A percentile compares a stretch with the other conserved stretches of the same genome.
phyloP scores from a whole-genome alignment of 2,888 invertebrate species.

The Drosophila quasianomalipes region DNA sequence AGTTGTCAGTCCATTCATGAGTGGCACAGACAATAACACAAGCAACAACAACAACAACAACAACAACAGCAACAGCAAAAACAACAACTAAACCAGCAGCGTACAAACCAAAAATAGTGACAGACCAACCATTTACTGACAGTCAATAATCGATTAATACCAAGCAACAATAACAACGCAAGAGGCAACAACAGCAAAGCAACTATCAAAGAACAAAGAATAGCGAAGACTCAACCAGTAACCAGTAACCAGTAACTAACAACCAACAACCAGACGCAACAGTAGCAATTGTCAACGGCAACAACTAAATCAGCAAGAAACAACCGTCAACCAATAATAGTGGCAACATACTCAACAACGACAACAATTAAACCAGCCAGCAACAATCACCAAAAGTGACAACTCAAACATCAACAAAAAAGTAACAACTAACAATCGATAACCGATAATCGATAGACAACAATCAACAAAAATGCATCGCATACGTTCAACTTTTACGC shows the following conservation, averaged over 20 bases:
- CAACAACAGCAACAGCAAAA: slow-evolving; percentile 3
- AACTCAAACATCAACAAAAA: neutral
- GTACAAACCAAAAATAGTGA: neutral
- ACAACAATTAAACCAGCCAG: slow-evolving; percentile 1
- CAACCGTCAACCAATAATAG: neutral
- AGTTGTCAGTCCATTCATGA: slow-evolving; percentile 25
- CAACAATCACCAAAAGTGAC: neutral
- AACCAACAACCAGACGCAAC: slow-evolving; percentile 1
- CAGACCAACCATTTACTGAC: neutral
- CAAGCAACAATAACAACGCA: neutral
- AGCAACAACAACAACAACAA: slow-evolving; percentile 6
- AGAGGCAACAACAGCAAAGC: neutral
- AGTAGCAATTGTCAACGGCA: neutral
- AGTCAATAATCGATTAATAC: neutral
- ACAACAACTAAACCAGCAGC: slow-evolving; percentile 4
- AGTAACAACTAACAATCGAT: neutral
- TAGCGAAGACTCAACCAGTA: neutral
- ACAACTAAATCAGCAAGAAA: neutral
- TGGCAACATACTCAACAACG: neutral
- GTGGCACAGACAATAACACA: slow-evolving; percentile 4
- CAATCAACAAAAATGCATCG: slow-evolving; percentile 81
- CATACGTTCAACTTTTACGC: slow-evolving; percentile 94
- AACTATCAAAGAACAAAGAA: neutral
- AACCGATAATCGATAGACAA: slow-evolving; percentile 1
- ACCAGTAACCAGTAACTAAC: neutral